Percentiles rank a stretch among this genome's conserved stretches.
Evolutionary conservation across 2,888 invertebrate species (phyloP).

Genomic region (Drosophila lacicola): DNA sequence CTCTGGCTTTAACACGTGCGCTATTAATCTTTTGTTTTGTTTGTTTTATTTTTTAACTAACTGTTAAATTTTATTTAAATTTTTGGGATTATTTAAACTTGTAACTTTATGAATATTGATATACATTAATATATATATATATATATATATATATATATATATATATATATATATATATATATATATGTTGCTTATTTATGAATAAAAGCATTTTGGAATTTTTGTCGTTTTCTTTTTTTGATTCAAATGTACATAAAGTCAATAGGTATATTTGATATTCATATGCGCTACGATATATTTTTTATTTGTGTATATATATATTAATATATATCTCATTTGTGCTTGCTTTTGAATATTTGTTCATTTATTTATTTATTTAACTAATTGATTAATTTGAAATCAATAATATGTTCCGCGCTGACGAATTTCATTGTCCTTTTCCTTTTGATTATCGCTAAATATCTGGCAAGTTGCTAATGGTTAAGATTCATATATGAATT

Average conservation of each 20-base stretch:
- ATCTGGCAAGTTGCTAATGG: conserved; percentile 55
- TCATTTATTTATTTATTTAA: conserved; percentile 61
- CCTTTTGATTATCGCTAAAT: conserved; percentile 75
- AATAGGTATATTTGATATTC: conserved; percentile 44
- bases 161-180: conserved; percentile 20
- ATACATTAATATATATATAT: conserved; percentile 2
- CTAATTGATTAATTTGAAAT: conserved; percentile 58
- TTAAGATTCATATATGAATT: conserved; percentile 43
- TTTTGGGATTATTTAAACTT: conserved; percentile 60
- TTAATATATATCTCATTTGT: conserved; percentile 39
- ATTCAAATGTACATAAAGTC: conserved; percentile 52
- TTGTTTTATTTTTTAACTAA: conserved; percentile 29
- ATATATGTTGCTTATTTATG: conserved; percentile 39
- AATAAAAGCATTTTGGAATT: conserved; percentile 60
- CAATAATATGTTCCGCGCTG: conserved; percentile 54
- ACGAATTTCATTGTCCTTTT: conserved; percentile 69
- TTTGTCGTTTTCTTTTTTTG: conserved; percentile 26
- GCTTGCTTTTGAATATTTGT: conserved; percentile 42
- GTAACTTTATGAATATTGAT: conserved; percentile 51
- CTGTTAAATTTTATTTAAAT: conserved; percentile 66
- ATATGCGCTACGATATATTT: conserved; percentile 39
- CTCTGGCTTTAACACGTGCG: conserved; percentile 74
- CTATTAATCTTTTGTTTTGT: conserved; percentile 22
- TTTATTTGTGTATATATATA: conserved; percentile 33
- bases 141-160: not conserved